A percentile compares a stretch with the other conserved stretches of the same genome.
Evolutionary conservation across 2,888 invertebrate species (phyloP).

Genomic region (Drosophila imparisetae): DNA sequence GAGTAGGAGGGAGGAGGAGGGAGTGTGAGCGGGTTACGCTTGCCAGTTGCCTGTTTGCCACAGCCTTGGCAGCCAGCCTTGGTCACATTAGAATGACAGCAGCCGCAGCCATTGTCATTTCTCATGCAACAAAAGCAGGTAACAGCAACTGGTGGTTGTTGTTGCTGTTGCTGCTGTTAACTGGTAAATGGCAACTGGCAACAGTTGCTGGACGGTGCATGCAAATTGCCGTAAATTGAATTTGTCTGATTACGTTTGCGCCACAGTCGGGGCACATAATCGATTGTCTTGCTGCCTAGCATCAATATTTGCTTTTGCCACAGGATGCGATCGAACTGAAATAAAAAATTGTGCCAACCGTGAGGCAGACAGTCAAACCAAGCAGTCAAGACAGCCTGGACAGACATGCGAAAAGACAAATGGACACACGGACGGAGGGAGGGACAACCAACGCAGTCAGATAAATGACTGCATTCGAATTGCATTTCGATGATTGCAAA

Average conservation of each 20-base stretch:
- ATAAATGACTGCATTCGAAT: conserved; percentile 80
- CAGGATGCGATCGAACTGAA: conserved; percentile 57
- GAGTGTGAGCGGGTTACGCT: conserved; percentile 17
- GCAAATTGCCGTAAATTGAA: conserved; percentile 79
- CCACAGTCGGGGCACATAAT: conserved; percentile 58
- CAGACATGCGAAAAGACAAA: neutral
- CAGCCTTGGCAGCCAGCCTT: conserved; percentile 65
- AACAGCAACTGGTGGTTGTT: conserved; percentile 17
- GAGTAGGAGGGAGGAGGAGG: neutral
- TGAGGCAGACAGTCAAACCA: conserved; percentile 16
- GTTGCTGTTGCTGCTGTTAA: conserved; percentile 19
- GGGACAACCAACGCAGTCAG: conserved; percentile 42
- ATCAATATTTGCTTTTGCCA: conserved; percentile 67
- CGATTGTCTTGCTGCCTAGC: conserved; percentile 67
- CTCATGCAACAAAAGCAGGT: conserved; percentile 49
- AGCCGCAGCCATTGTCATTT: conserved; percentile 70
- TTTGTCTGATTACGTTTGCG: conserved; percentile 77
- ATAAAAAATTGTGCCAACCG: conserved; percentile 72
- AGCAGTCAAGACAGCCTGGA: conserved; percentile 27
- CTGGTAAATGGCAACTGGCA: conserved; percentile 32
- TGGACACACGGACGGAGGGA: conserved; percentile 6
- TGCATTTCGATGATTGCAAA: conserved; percentile 79
- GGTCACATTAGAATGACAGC: conserved; percentile 75
- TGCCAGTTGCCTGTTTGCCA: conserved; percentile 23
- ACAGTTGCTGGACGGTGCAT: conserved; percentile 53